Percentiles rank a stretch among this genome's conserved stretches.
Evolutionary conservation across 2,888 invertebrate genomes (phyloP).

Genomic region (Crossocerus cetratus): DNA sequence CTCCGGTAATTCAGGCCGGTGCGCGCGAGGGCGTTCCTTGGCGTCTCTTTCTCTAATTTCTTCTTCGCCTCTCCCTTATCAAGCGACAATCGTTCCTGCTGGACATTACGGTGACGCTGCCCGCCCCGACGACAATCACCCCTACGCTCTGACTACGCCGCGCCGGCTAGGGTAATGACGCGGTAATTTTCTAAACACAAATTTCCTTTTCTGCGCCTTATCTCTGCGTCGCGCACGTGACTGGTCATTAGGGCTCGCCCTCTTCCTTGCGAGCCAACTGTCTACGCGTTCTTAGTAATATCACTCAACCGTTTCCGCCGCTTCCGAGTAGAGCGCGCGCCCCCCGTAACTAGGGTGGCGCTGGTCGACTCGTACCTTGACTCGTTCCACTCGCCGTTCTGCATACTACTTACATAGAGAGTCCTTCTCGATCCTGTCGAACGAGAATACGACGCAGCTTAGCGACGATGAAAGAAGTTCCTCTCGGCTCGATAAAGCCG

Average conservation of each 20-base stretch:
- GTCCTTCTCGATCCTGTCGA: not conserved
- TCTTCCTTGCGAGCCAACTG: constrained; percentile 50
- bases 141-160: constrained; percentile 19
- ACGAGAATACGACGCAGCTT: not conserved
- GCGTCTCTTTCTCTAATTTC: constrained; percentile 49
- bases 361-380: not conserved
- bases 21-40: constrained; percentile 19
- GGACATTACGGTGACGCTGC: constrained; percentile 52
- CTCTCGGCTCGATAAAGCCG: not conserved
- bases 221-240: constrained; percentile 65
- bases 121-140: constrained; percentile 7
- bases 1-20: constrained; percentile 51
- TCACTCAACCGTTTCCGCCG: constrained; percentile 15
- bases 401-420: too few species aligned
- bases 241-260: constrained; percentile 61
- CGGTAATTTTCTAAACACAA: constrained; percentile 74
- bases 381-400: not conserved
- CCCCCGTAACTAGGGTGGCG: not conserved
- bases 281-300: constrained; percentile 29
- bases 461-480: not conserved
- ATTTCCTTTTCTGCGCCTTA: constrained; percentile 68
- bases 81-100: constrained; percentile 44
- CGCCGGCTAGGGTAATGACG: constrained; percentile 64
- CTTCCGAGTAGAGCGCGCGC: constrained; percentile 12
- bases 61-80: constrained; percentile 58